Evolutionary conservation across 1,140 invertebrate genomes (phyloP), one percentile per base, ranked within the genome.

Genomic region (Apocrypta bakeri): DNA sequence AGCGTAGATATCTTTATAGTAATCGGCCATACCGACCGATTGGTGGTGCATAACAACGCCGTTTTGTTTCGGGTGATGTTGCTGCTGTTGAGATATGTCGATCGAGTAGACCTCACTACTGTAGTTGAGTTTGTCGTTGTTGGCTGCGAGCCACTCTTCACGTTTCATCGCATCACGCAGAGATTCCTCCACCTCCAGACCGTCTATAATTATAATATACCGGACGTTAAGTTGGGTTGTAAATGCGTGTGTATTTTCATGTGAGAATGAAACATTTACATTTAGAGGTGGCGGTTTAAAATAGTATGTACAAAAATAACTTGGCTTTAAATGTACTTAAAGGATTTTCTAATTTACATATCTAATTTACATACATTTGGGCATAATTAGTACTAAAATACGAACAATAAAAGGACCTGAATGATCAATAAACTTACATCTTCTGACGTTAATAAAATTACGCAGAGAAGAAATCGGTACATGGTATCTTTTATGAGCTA

Each of bases 1-100:
- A 0, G 87, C 86, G 78, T 91, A 92, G 2, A 91, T 79, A 11
- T 91, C 90, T 73, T 92, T 92, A 69, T 91, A 92, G 72, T 91
- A 92, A 79, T 91, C 90, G 24, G 87, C 83, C 17, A 14, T 56
- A 0, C 21, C 48, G 21, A 37, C 27, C 1, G 29, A 24, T 11
- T 72, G 73, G 83, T 91, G 90, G n/a, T 56, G 48, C 48, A 56
- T 56, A 68, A 89, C 80, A 48, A 84, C 85, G 37, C 91, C 91
- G 42, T 92, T 92, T 72, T 92, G 91, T 68, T 92, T 92, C 33
- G 90, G 85, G n/a, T 87, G 87, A n/a, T 79, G 75, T 8, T 69
- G 42, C 9, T 83, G 82, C 17, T 89, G 88, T 74, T 90, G 90
- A 7, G 88, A 82, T 56, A 90, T 87, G 68, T 91, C 88, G 11